These are phyloP conservation scores for Microchrysa polita DNA, from an alignment of 2,888 invertebrate species.

Conservation along the genomic window DNA sequence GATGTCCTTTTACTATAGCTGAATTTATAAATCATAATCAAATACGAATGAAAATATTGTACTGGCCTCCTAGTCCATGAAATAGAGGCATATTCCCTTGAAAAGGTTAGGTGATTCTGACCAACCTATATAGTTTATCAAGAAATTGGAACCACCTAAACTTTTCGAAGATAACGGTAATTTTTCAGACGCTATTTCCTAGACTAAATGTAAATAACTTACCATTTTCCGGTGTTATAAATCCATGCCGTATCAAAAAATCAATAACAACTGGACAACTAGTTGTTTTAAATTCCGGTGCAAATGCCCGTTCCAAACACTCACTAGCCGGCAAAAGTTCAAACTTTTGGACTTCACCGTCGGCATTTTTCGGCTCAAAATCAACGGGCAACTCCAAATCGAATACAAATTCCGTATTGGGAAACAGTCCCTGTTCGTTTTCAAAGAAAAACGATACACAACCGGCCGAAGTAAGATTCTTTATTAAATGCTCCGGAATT, in stretches of 20 bases:
- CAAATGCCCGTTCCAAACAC: conserved; percentile 81
- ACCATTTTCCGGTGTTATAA: conserved; percentile 91
- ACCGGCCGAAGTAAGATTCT: conserved; percentile 65
- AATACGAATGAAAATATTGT: too few species aligned
- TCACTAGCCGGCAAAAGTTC: conserved; percentile 85
- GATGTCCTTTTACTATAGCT: too few species aligned
- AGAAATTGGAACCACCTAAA: too few species aligned
- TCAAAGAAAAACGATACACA: conserved; percentile 80
- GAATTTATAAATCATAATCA: too few species aligned
- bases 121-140: too few species aligned
- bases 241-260: conserved; percentile 90
- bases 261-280: conserved; percentile 91
- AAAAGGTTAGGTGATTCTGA: too few species aligned
- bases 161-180: too few species aligned
- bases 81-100: too few species aligned
- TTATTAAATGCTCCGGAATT: conserved; percentile 80
- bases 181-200: too few species aligned
- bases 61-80: too few species aligned
- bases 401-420: conserved; percentile 94
- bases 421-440: conserved; percentile 91
- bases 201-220: too few species aligned
- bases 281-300: conserved; percentile 91
- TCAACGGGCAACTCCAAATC: conserved; percentile 90
- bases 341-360: conserved; percentile 94
- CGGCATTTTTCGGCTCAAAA: conserved; percentile 91